Conservation (phyloP, 2,888 invertebrate genomes). For the Trichopria drosophilae region DNA sequence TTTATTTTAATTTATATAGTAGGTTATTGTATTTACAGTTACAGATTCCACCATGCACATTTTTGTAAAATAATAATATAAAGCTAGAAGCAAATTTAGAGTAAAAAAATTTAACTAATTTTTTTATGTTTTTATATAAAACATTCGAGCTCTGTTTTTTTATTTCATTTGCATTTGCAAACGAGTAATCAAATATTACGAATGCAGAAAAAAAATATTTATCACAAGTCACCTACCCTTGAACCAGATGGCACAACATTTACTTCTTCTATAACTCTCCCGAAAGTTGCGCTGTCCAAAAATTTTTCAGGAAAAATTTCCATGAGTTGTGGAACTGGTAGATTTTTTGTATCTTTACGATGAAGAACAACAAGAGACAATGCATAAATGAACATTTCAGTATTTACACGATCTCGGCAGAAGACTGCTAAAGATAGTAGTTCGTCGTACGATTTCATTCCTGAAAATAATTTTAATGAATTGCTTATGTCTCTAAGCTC, state of each 20-base stretch:
- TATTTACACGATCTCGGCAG: constrained; percentile 75
- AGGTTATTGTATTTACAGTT: too few relatives aligned
- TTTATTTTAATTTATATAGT: too few relatives aligned
- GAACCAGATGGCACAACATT: constrained; percentile 65
- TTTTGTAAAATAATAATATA: too few relatives aligned
- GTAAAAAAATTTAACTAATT: too few relatives aligned
- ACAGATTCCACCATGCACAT: too few relatives aligned
- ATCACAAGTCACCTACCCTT: constrained; percentile 61
- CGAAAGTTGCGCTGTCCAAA: constrained; percentile 73
- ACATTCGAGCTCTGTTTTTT: too few relatives aligned
- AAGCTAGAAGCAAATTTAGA: too few relatives aligned
- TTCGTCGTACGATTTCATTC: constrained; percentile 72
- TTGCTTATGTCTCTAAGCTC: too few relatives aligned
- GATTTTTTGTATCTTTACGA: constrained; percentile 70
- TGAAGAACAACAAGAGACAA: constrained; percentile 76
- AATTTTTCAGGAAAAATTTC: constrained; percentile 84
- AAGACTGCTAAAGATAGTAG: constrained; percentile 73
- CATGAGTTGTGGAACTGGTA: constrained; percentile 73
- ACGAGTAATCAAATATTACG: background rate
- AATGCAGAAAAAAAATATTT: background rate
- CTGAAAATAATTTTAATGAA: constrained; percentile 54
- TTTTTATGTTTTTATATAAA: too few relatives aligned
- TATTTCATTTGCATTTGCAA: background rate
- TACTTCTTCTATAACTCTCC: constrained; percentile 70
- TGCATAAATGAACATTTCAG: constrained; percentile 79